Evolutionary conservation across 2,888 invertebrate genomes (phyloP), one percentile per base, ranked within the genome.

Genomic region (Odiellus spinosus): DNA sequence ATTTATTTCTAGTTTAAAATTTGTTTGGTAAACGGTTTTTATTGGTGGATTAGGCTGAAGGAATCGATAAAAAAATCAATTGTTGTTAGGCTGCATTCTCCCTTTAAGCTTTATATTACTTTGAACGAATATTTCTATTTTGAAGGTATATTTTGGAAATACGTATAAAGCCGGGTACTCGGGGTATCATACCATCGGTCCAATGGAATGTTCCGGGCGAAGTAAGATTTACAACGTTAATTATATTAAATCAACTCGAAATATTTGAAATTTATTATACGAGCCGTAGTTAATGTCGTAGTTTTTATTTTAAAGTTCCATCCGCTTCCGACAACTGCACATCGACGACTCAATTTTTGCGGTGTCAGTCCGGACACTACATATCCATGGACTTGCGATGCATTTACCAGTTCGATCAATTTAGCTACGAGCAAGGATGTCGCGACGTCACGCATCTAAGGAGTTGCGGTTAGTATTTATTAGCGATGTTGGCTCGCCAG

Each of bases 391-490:
- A 48, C 12, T 50, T 45, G 33, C 43, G 45, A 39, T 59, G 59
- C 43, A 52, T 56, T 4, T 59, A 59, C 39, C 58, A 58, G 33
- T 57, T 57, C 42, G 59, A 59, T 40, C 56, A 56, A 34, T 56
- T 57, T 42, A 56, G 56, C 2, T 59, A 56, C 45, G 55, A 58
- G 14, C 40, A 55, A 12, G 59, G 59, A 8, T 59, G 59, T 42
- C 49, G 59, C 36, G 59, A 59, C 47, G 59, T 59, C 2, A 55
- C 58, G 1, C 59, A 59, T 49, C 43, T 59, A 6, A 44, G 56
- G 40, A 44, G 56, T 20, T 59, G 59, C 42, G 57, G 57, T 57
- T 49, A 52, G 40, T 21, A 38, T 18, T 49, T 12, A 5, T 19
- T 33, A 34, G 11, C 12, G 6, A 14, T 17, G 3, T 10, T 11